A percentile compares a stretch with the other conserved stretches of the same genome.
These are phyloP conservation scores for Diabrotica undecimpunctata DNA, from an alignment of 1,140 invertebrate species.

Conservation along the genomic window DNA sequence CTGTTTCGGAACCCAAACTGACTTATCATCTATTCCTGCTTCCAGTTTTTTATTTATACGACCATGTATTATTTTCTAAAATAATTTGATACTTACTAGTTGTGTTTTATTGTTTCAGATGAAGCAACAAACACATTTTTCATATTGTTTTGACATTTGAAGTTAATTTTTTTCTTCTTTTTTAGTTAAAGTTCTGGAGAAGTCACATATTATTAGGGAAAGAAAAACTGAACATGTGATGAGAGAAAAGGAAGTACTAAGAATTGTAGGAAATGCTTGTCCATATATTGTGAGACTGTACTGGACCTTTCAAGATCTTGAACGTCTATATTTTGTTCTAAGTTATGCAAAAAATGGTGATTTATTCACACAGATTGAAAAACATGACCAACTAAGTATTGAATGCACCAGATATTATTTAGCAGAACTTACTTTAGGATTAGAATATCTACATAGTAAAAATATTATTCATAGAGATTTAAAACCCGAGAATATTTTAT, in stretches of 20 bases:
- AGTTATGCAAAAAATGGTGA: constrained; percentile 95
- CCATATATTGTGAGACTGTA: constrained; percentile 91
- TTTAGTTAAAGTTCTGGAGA: constrained; percentile 95
- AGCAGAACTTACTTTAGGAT: constrained; percentile 85
- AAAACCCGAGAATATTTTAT: constrained; percentile 85
- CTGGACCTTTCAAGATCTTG: constrained; percentile 94
- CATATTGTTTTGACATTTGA: too few relatives aligned
- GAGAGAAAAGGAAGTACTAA: constrained; percentile 87
- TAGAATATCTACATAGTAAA: constrained; percentile 88
- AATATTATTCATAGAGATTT: constrained; percentile 92
- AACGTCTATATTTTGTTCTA: constrained; percentile 94
- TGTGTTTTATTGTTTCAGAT: too few relatives aligned
- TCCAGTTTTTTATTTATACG: too few relatives aligned
- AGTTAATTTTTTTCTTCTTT: constrained; percentile 45
- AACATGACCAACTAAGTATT: constrained; percentile 85
- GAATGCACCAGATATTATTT: constrained; percentile 88
- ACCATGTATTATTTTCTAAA: too few relatives aligned
- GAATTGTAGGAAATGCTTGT: constrained; percentile 64
- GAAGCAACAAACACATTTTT: too few relatives aligned
- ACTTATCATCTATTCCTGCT: too few relatives aligned
- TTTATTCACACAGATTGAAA: constrained; percentile 85
- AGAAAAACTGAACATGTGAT: constrained; percentile 91
- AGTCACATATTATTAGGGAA: constrained; percentile 86
- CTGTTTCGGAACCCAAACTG: too few relatives aligned
- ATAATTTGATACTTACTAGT: too few relatives aligned